Evolutionary conservation across 2,113 vertebrate species (phyloP).

Genomic region (Gorsachius goisagi): DNA sequence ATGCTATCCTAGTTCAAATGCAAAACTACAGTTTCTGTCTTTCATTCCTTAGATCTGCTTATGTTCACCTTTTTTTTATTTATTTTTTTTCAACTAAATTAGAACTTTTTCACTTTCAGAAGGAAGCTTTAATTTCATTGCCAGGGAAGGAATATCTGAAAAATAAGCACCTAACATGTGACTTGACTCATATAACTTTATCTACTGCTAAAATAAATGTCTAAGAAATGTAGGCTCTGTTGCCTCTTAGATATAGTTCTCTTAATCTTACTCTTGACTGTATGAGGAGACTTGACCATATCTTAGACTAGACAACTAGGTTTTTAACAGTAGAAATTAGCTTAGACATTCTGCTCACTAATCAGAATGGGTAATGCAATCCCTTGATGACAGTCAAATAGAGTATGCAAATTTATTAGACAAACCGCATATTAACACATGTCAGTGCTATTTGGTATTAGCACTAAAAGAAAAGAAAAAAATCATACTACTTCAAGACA

Average conservation of each 20-base stretch:
- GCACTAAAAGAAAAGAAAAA: not conserved
- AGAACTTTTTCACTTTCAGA: not conserved
- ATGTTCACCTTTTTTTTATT: not conserved
- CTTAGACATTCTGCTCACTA: not conserved
- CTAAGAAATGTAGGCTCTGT: not conserved
- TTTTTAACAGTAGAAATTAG: not conserved
- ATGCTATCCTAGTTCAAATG: not conserved
- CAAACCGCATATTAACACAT: not conserved
- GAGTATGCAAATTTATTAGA: not conserved
- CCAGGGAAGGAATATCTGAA: not conserved
- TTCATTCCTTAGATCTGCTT: not conserved
- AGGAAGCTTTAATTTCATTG: not conserved
- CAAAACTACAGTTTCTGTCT: not conserved
- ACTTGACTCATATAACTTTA: not conserved
- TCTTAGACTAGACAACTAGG: not conserved
- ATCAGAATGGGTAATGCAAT: not conserved
- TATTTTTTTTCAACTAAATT: not conserved
- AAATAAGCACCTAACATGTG: not conserved
- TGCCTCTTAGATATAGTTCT: not conserved
- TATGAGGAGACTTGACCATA: not conserved
- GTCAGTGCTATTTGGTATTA: not conserved
- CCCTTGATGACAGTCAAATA: not conserved
- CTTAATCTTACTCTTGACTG: not conserved
- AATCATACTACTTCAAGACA: not conserved
- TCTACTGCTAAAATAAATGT: not conserved